Base-by-base conservation (phyloP, 1,140 invertebrate species). In the Helicoverpa armigera region DNA sequence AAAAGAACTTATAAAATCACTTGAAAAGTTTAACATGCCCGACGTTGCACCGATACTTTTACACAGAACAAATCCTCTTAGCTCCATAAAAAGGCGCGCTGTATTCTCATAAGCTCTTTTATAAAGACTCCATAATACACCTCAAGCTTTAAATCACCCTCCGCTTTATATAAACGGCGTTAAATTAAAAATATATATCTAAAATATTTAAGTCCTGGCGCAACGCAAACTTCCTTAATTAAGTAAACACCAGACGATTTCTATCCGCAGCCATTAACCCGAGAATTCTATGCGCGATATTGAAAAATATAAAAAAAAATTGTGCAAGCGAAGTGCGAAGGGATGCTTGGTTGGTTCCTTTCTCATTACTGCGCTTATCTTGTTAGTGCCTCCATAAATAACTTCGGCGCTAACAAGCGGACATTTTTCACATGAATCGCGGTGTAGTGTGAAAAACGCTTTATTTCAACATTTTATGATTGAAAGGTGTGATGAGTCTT, bases 331-430 rank as follows among this genome's bases (percentile, higher is more conserved):
- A 51, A 77, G 43, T 69, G 67, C 67, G 35, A 65, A 61, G 75
- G 60, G 60, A 53, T 65, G 50, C 29, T 51, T 53, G 60, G 60
- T 16, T 65, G 50, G n/a, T 65, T 53, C 60, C 50, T 53, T 72
- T 78, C 83, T 81, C 80, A 84, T 84, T 81, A 84, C 61, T 3
- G 50, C 50, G 77, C 76, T 79, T 79, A 84, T 76, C 83, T 84
- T 81, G 83, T 84, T 84, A 84, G 80, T 73, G 80, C 69, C 50
- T 72, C 48, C 72, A 81, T 79, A 81, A 81, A 84, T 80, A 84
- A 81, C 58, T 35, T 53, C 60, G 69, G 13, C 48, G 54, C 80
- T 84, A 84, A 84, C 83, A 84, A 82, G 83, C 83, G 51, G 35
- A 48, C 69, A 76, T 84, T 84, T 83, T 83, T 81, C 83, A 76